phyloP scores from a whole-genome alignment of 2,888 invertebrate genomes.

The Bruchidius siliquastri region DNA sequence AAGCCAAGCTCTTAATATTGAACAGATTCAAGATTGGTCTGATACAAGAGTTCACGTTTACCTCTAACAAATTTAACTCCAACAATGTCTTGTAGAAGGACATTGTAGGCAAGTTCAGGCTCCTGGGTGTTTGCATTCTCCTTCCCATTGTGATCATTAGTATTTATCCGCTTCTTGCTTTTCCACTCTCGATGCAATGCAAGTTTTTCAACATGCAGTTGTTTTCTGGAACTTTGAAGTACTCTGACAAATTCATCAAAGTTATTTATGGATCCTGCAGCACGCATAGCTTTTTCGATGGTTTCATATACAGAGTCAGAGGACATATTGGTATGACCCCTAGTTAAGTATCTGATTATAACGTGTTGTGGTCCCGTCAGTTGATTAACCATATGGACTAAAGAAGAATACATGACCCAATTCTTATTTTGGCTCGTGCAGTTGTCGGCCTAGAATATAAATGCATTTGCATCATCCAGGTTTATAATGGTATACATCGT shows the following conservation, averaged over 20 bases:
- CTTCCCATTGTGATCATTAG: background rate
- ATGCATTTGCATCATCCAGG: too few relatives aligned
- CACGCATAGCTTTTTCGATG: constrained; percentile 11
- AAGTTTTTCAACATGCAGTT: constrained; percentile 1
- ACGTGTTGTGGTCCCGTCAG: too few relatives aligned
- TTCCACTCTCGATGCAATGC: constrained; percentile 1
- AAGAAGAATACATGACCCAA: too few relatives aligned
- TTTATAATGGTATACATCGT: too few relatives aligned
- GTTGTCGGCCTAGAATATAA: too few relatives aligned
- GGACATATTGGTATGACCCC: too few relatives aligned
- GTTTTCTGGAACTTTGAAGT: constrained; percentile 10
- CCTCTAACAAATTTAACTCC: constrained; percentile 1
- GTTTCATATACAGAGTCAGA: constrained; percentile 13
- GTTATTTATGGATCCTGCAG: constrained; percentile 11
- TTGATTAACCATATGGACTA: too few relatives aligned
- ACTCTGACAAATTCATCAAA: constrained; percentile 11
- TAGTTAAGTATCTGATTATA: too few relatives aligned
- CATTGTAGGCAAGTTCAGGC: background rate
- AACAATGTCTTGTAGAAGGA: constrained; percentile 2
- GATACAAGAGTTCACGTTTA: too few relatives aligned
- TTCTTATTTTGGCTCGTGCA: too few relatives aligned
- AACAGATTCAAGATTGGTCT: too few relatives aligned
- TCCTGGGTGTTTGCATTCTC: background rate
- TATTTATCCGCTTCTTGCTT: constrained; percentile 1
- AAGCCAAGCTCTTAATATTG: too few relatives aligned